Conservation (phyloP, 1,140 invertebrate genomes). For the Lepidostoma basale region DNA sequence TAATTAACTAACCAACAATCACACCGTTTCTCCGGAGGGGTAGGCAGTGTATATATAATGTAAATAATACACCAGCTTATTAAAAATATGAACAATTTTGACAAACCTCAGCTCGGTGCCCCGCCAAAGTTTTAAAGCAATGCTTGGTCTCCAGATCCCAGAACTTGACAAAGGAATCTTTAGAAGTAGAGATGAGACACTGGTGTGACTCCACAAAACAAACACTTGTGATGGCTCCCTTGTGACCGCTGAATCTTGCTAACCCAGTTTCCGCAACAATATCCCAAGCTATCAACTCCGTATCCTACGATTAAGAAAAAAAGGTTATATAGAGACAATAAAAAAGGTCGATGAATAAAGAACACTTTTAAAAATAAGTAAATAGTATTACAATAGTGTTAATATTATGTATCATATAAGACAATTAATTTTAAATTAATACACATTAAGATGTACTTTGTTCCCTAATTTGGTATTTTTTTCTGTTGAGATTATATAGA, state of each 20-base stretch:
- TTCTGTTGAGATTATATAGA: too few relatives aligned
- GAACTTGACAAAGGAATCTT: conserved; percentile 95
- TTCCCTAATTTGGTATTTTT: too few relatives aligned
- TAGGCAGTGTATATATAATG: too few relatives aligned
- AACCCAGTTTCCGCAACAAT: conserved; percentile 88
- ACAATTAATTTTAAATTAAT: too few relatives aligned
- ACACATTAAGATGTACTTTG: too few relatives aligned
- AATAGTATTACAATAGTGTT: too few relatives aligned
- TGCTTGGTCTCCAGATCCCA: conserved; percentile 96
- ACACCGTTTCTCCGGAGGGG: too few relatives aligned
- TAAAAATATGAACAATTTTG: neutral
- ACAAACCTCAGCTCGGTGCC: conserved; percentile 74
- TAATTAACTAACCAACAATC: too few relatives aligned
- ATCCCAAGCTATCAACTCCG: conserved; percentile 95
- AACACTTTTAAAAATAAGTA: too few relatives aligned
- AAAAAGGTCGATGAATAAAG: too few relatives aligned
- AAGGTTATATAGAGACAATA: neutral
- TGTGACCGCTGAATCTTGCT: conserved; percentile 90
- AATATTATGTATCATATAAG: too few relatives aligned
- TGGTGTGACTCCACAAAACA: conserved; percentile 79
- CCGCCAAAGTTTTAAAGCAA: conserved; percentile 92
- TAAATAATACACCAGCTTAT: too few relatives aligned
- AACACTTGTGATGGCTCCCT: conserved; percentile 87
- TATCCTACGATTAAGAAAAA: conserved; percentile 68
- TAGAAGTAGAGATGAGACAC: conserved; percentile 87